These are phyloP conservation scores for Bubo blakistoni DNA, from an alignment of 2,113 vertebrate species.

Conservation along the genomic window DNA sequence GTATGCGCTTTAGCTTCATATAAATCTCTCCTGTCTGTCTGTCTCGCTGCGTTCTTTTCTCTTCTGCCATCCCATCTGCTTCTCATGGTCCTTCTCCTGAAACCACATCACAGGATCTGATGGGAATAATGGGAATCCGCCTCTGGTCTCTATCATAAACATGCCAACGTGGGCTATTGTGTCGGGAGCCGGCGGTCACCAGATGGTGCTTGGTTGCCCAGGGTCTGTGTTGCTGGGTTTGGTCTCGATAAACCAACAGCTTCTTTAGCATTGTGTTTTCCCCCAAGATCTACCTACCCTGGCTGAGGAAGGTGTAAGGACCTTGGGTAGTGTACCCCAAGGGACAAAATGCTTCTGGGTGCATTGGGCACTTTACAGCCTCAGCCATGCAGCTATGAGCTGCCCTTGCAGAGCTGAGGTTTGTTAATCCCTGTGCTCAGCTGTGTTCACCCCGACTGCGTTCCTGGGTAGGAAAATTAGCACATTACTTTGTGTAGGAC, in stretches of 20 bases:
- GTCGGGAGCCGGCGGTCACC: constrained; percentile 44
- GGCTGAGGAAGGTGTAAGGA: neutral
- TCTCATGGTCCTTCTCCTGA: constrained; percentile 47
- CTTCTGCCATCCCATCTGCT: constrained; percentile 57
- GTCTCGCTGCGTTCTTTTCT: constrained; percentile 34
- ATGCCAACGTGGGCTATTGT: constrained; percentile 62
- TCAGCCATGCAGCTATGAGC: neutral
- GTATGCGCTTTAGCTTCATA: constrained; percentile 45
- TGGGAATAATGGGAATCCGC: constrained; percentile 48
- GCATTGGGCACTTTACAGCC: neutral
- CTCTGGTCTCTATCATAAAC: constrained; percentile 64
- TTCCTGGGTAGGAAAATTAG: constrained; percentile 7
- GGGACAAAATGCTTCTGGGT: neutral
- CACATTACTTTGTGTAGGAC: neutral
- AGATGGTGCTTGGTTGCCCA: constrained; percentile 66
- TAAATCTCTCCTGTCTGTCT: constrained; percentile 56
- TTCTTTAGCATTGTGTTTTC: neutral
- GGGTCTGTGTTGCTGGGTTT: constrained; percentile 18
- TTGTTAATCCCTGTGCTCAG: constrained; percentile 3
- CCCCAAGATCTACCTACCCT: neutral
- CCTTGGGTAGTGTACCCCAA: neutral
- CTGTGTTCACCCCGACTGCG: neutral
- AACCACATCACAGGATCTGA: constrained; percentile 47
- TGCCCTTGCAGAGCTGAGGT: neutral
- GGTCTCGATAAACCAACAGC: neutral